Evolutionary conservation across 2,888 invertebrate genomes (phyloP).

Genomic region (Brassicogethes aeneus): DNA sequence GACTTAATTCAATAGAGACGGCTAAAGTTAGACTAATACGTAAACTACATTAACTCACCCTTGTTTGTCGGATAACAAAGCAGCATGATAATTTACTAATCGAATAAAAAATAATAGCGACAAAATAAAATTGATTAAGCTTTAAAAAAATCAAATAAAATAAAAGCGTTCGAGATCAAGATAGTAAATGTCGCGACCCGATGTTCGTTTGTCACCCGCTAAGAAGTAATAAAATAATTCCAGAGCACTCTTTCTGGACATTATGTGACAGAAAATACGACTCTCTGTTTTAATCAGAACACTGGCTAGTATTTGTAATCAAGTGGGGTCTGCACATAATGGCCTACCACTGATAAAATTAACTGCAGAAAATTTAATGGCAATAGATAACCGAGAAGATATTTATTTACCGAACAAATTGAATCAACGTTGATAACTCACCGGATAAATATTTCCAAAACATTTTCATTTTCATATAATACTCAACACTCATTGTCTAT

Average conservation of each 20-base stretch:
- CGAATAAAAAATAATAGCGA: too few relatives aligned
- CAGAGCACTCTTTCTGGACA: constrained; percentile 33
- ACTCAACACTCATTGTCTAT: constrained; percentile 23
- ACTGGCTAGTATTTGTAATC: constrained; percentile 36
- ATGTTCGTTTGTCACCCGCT: constrained; percentile 41
- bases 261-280: constrained; percentile 32
- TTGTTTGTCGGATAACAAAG: background rate
- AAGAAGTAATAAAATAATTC: constrained; percentile 43
- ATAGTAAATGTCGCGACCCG: constrained; percentile 43
- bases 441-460: constrained; percentile 28
- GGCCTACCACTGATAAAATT: constrained; percentile 16
- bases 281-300: constrained; percentile 33
- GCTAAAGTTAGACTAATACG: background rate
- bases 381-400: too few relatives aligned
- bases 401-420: constrained; percentile 29
- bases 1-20: background rate
- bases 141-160: background rate
- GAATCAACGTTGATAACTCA: too few relatives aligned
- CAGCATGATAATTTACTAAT: too few relatives aligned
- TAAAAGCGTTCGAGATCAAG: constrained; percentile 4
- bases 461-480: constrained; percentile 29
- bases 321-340: constrained; percentile 36
- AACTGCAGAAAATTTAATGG: constrained; percentile 13
- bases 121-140: background rate
- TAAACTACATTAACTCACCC: background rate